These are phyloP conservation scores for Pachycephala philippinensis DNA, from an alignment of 2,113 vertebrate species.

Conservation along the genomic window DNA sequence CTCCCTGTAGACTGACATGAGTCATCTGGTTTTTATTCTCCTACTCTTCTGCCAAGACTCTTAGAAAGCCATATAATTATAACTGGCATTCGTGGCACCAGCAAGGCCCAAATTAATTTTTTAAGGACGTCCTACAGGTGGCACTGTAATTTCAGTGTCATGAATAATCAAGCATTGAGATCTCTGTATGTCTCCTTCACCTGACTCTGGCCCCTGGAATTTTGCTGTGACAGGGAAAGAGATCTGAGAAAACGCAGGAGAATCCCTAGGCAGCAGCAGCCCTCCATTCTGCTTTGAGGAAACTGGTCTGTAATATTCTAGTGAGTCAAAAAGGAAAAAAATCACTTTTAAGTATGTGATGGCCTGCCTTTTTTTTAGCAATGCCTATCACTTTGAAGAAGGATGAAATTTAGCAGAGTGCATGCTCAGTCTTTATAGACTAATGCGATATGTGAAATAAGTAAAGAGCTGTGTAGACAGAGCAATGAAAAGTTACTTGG, in stretches of 20 bases:
- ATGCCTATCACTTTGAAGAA: background rate
- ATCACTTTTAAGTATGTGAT: background rate
- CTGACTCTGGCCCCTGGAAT: background rate
- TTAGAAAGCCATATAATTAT: background rate
- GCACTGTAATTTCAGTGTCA: conserved; percentile 38
- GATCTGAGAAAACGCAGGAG: background rate
- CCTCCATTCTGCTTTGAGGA: background rate
- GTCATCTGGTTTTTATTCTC: background rate
- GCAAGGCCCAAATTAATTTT: background rate
- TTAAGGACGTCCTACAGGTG: conserved; percentile 29
- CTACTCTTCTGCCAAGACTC: background rate
- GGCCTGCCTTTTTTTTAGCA: background rate
- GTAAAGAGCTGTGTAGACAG: background rate
- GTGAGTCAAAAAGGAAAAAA: background rate
- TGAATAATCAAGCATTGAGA: background rate
- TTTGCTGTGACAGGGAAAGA: background rate
- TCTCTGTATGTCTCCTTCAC: background rate
- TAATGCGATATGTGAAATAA: background rate
- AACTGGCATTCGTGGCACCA: background rate
- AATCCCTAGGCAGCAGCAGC: background rate
- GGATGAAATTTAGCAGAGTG: background rate
- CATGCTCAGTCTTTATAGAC: background rate
- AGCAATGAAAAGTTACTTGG: background rate
- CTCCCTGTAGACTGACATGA: background rate
- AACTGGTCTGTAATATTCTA: background rate